Conservation (phyloP, 2,888 invertebrate genomes). For the Fabriciana adippe region DNA sequence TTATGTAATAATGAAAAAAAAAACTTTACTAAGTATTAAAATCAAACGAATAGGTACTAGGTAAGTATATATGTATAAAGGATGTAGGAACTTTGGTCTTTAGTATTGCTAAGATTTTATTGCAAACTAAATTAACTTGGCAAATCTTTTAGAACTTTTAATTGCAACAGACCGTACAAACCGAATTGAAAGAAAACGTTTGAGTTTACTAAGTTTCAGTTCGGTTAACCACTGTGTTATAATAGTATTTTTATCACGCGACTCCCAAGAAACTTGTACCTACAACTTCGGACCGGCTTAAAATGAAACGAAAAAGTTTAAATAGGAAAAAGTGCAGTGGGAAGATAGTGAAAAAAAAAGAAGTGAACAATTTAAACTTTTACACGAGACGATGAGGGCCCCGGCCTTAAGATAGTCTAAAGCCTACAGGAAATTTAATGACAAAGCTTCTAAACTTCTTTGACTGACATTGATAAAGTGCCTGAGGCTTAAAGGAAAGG, state of each 20-base stretch:
- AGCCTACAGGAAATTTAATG: slow-evolving; percentile 62
- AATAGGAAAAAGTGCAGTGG: slow-evolving; percentile 75
- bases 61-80: too few relatives aligned
- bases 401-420: slow-evolving; percentile 68
- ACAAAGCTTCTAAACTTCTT: slow-evolving; percentile 41
- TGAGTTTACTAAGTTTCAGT: slow-evolving; percentile 34
- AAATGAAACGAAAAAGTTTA: slow-evolving; percentile 78
- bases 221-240: slow-evolving; percentile 39
- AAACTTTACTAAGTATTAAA: too few relatives aligned
- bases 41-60: too few relatives aligned
- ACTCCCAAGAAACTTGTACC: slow-evolving; percentile 49
- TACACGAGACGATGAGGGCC: slow-evolving; percentile 56
- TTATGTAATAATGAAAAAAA: too few relatives aligned
- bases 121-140: slow-evolving; percentile 31
- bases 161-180: slow-evolving; percentile 29
- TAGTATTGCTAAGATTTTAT: slow-evolving; percentile 17
- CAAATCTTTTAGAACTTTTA: slow-evolving; percentile 28
- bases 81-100: too few relatives aligned
- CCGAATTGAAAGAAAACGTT: slow-evolving; percentile 39
- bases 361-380: slow-evolving; percentile 76
- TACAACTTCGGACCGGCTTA: slow-evolving; percentile 53
- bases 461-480: slow-evolving; percentile 11
- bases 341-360: slow-evolving; percentile 79
- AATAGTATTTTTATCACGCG: slow-evolving; percentile 47
- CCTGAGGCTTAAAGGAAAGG: neutral